A percentile compares a stretch with the other conserved stretches of the same genome.
Evolutionary conservation across 2,888 invertebrate species (phyloP).

Genomic region (Apamea anceps): DNA sequence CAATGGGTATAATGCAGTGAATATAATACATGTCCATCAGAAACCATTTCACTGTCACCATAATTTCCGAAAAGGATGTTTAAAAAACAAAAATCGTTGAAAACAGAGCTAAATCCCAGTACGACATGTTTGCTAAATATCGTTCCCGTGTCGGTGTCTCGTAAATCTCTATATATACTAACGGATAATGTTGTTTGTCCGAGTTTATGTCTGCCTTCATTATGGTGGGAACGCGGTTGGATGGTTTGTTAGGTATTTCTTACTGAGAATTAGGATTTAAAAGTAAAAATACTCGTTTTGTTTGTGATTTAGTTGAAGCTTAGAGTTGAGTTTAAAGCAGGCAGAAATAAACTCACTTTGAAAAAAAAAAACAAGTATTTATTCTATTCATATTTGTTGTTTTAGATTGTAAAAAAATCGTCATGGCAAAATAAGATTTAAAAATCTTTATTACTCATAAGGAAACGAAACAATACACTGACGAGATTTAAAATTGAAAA

Average conservation of each 20-base stretch:
- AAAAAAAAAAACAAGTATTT: background rate
- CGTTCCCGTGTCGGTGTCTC: slow-evolving; percentile 77
- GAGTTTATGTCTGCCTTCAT: slow-evolving; percentile 71
- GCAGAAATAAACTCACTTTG: background rate
- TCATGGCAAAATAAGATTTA: background rate
- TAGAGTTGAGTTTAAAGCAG: background rate
- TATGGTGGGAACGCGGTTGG: slow-evolving; percentile 44
- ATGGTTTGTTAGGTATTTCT: slow-evolving; percentile 27
- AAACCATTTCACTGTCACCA: slow-evolving; percentile 20
- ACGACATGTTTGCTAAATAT: slow-evolving; percentile 72
- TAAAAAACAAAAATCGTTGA: slow-evolving; percentile 64
- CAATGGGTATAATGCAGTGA: background rate
- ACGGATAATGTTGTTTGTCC: slow-evolving; percentile 76
- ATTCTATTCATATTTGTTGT: no score
- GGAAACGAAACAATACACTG: background rate
- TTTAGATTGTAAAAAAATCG: no score
- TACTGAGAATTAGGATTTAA: slow-evolving; percentile 14
- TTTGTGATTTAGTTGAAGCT: background rate
- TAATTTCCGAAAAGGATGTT: slow-evolving; percentile 64
- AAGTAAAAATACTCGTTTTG: background rate
- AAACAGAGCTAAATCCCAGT: slow-evolving; percentile 66
- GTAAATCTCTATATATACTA: slow-evolving; percentile 80
- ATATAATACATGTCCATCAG: background rate
- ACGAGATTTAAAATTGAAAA: background rate
- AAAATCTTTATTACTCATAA: background rate